Conservation (phyloP, 2,113 vertebrate genomes). For the Hiodon alosoides region DNA sequence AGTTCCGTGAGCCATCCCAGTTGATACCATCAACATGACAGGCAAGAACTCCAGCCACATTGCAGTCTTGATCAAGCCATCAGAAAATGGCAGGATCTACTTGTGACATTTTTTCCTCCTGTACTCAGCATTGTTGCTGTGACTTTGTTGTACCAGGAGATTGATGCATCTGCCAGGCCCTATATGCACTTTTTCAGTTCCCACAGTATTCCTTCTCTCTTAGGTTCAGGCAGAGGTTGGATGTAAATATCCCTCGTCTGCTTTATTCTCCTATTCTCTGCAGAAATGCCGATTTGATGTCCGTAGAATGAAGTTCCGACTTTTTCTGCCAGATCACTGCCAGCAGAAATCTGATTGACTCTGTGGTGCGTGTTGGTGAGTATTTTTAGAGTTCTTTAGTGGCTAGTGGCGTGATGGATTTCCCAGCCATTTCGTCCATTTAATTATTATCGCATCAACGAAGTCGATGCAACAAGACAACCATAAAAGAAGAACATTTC, state of each 20-base stretch:
- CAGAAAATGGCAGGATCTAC: conserved; percentile 16
- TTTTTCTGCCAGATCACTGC: neutral
- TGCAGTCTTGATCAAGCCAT: conserved; percentile 20
- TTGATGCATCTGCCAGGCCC: conserved; percentile 5
- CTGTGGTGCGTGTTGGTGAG: conserved; percentile 4
- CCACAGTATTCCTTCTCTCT: neutral
- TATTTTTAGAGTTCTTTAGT: neutral
- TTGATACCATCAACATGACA: conserved; percentile 35
- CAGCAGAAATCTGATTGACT: conserved; percentile 2
- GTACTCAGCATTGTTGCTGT: neutral
- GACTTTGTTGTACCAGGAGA: conserved; percentile 4
- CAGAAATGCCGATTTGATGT: conserved; percentile 3
- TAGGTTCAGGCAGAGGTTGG: neutral
- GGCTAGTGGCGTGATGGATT: too few species aligned
- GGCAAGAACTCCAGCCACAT: conserved; percentile 23
- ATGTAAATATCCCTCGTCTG: neutral
- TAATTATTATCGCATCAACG: too few species aligned
- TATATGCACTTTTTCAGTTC: conserved; percentile 4
- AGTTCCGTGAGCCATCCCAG: conserved; percentile 15
- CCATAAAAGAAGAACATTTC: too few species aligned
- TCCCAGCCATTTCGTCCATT: too few species aligned
- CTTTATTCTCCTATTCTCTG: conserved; percentile 1
- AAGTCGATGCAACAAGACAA: too few species aligned
- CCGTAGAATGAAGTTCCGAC: neutral
- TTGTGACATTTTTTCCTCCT: neutral